Percentiles rank a stretch among this genome's conserved stretches.
phyloP scores from a whole-genome alignment of 2,113 vertebrate species.

The Hippoglossus stenolepis region DNA sequence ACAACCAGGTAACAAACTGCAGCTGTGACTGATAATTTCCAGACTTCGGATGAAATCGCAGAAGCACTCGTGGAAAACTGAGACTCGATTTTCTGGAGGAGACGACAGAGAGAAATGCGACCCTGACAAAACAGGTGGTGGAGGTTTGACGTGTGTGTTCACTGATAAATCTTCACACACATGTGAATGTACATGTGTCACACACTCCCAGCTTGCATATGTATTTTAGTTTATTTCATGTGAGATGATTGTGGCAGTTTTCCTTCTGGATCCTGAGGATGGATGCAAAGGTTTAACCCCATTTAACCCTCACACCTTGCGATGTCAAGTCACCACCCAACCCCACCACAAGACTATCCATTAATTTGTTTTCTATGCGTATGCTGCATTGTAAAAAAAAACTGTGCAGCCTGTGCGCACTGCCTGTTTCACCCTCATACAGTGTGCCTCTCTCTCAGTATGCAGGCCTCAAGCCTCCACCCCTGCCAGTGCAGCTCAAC shows the following conservation, averaged over 20 bases:
- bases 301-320: background rate
- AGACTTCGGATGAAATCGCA: constrained; percentile 31
- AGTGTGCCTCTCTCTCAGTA: constrained; percentile 59
- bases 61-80: constrained; percentile 15
- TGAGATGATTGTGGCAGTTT: too few relatives aligned
- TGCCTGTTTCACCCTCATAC: constrained; percentile 33
- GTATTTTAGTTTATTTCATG: too few relatives aligned
- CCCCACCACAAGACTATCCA: constrained; percentile 1
- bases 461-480: constrained; percentile 69
- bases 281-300: background rate
- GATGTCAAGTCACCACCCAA: background rate
- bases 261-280: too few relatives aligned
- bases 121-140: constrained; percentile 62
- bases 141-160: constrained; percentile 8
- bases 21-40: constrained; percentile 28
- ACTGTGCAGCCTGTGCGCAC: constrained; percentile 11
- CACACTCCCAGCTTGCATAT: too few relatives aligned
- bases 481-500: constrained; percentile 76
- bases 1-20: constrained; percentile 38
- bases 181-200: too few relatives aligned
- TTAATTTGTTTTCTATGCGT: constrained; percentile 22
- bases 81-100: constrained; percentile 8
- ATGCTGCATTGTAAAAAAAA: constrained; percentile 26
- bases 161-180: too few relatives aligned
- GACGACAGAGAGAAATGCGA: constrained; percentile 5